Evolutionary conservation across 2,797 vertebrate genomes (phyloP), one percentile per base, ranked within the genome.

Genomic region (Adelosebastes latens): DNA sequence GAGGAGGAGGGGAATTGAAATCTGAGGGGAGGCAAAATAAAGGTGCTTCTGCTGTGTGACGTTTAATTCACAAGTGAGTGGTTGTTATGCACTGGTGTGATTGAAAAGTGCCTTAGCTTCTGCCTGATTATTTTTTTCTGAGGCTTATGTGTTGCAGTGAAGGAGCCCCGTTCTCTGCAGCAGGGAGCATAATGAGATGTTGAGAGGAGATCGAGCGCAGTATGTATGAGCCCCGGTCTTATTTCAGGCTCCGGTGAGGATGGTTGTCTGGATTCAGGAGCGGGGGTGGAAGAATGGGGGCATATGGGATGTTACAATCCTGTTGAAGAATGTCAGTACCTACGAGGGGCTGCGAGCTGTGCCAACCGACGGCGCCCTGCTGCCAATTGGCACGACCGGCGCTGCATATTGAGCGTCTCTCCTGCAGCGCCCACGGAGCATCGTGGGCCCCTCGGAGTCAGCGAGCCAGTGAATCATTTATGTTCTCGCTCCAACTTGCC

Each of bases 331-430:
- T 92, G 92, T 93, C 90, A 90, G 88, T 88, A 90, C 83, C 82
- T 93, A 88, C 84, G 68, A 83, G 85, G 84, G 77, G 80, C 83
- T 68, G 80, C 11, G 88, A 83, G 73, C 58, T 46, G 84, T 90
- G 89, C 91, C 93, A 94, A 87, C 76, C 74, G 79, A 63, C 32
- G 61, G 83, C 25, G 12, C 62, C 80, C 78, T 13, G 72, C 81
- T 92, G 94, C 94, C 94, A 94, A 87, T 89, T 93, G 94, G 95
- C 93, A 87, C 61, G 25, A 67, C 75, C 29, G 42, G 75, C 8
- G 8, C 81, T 68, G 81, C 87, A 87, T 90, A 90, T 80, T 81
- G 87, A 89, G 85, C 76, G 62, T 16, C 81, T 83, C 88, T 85
- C 81, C 72, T 68, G 80, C 78, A 75, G 86, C 68, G 65, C 81